Base-by-base conservation (phyloP, 2,888 invertebrate genomes). In the Pachliopta kotzebuea region DNA sequence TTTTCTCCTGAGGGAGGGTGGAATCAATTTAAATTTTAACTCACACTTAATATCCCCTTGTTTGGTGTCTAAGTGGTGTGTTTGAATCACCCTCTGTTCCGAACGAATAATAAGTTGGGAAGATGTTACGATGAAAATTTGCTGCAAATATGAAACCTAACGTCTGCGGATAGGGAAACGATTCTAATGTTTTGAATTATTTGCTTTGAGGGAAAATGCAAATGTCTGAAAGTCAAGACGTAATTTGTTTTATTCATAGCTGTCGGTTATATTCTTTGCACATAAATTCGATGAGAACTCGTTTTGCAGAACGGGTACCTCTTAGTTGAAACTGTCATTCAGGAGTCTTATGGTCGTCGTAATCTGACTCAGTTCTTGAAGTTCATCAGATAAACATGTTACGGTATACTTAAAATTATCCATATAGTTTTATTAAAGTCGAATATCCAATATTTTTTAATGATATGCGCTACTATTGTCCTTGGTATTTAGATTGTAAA, bases 11-110 rank as follows among this genome's bases (percentile, higher is more conserved):
- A 77, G 79, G 81, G 88, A 87, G 89, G 89, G 89, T 83, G 79
- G 89, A 91, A 89, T 90, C 90, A 91, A 91, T 90, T 91, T 91
- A 90, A 91, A 91, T 90, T 91, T 91, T 91, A 91, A 90, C 90
- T 91, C 85, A 83, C 84, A 89, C 90, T 91, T 90, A 91, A 90
- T 90, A 90, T 90, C 90, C 90, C 91, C 91, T 88, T 90, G 90
- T 91, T 90, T 90, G 89, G 90, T 88, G 86, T 91, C 87, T 91
- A 91, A 91, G 90, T 91, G 91, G 90, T 89, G 87, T 90, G 89
- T 91, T 90, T 81, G 80, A 84, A 84, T 79, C 90, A 88, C 91
- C 90, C 90, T 86, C 87, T 89, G 85, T 89, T 90, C 87, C 79
- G 78, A 74, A 76, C 81, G 86, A 81, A 86, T 88, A 88, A 88